Evolutionary conservation across 2,113 vertebrate species (phyloP).

Genomic region (Onychostruthus taczanowskii): DNA sequence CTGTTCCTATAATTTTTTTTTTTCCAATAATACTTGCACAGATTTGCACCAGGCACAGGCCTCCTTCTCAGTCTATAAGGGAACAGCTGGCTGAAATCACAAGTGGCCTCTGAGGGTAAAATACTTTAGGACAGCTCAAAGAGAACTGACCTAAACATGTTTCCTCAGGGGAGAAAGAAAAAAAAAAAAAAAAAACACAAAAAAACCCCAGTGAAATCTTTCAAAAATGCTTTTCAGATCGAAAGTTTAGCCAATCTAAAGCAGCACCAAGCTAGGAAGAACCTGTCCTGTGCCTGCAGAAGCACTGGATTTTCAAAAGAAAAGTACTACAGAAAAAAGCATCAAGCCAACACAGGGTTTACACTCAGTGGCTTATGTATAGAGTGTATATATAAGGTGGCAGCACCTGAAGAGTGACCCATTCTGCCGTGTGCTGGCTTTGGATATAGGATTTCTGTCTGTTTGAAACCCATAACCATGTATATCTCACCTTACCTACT

Average conservation of each 20-base stretch:
- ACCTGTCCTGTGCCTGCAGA: rapidly evolving
- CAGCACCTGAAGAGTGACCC: neutral
- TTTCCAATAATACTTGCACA: neutral
- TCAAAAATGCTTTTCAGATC: neutral
- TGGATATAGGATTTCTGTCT: neutral
- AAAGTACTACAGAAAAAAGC: neutral
- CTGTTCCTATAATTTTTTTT: neutral
- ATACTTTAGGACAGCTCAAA: neutral
- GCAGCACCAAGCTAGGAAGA: neutral
- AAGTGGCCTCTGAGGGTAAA: neutral
- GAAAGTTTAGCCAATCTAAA: neutral
- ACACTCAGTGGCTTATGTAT: neutral
- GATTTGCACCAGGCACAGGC: neutral
- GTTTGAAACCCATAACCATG: neutral
- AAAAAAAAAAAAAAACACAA: neutral
- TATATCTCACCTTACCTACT: neutral
- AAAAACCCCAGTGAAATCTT: neutral
- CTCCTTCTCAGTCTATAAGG: neutral
- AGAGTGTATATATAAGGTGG: neutral
- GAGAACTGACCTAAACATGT: neutral
- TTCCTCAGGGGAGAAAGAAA: neutral
- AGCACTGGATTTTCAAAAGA: neutral
- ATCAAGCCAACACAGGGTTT: neutral
- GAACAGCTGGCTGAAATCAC: neutral
- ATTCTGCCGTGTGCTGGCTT: neutral